Percentiles rank a stretch among this genome's conserved stretches.
phyloP scores from a whole-genome alignment of 1,140 invertebrate genomes.

The Drepana arcuata region DNA sequence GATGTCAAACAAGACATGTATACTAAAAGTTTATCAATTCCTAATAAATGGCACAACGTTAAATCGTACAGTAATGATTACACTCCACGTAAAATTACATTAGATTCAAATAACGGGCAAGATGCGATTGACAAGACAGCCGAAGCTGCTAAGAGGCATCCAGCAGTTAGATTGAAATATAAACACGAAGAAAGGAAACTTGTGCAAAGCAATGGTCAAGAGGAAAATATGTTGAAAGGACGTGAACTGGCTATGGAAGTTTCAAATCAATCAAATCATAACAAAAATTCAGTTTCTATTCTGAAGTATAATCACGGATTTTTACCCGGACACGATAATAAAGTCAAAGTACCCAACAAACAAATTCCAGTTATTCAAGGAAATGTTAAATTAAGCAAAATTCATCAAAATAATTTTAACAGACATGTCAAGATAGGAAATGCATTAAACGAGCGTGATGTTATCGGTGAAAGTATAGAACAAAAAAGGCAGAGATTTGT shows the following conservation, averaged over 20 bases:
- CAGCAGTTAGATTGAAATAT: constrained; percentile 36
- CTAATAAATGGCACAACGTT: constrained; percentile 53
- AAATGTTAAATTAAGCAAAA: constrained; percentile 6
- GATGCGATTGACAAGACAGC: constrained; percentile 22
- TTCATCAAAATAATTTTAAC: constrained; percentile 25
- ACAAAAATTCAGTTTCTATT: constrained; percentile 29
- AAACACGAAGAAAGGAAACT: constrained; percentile 32
- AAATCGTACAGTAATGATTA: constrained; percentile 49
- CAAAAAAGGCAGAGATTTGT: constrained; percentile 45
- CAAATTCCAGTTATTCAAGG: constrained; percentile 4
- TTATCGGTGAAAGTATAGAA: constrained; percentile 38
- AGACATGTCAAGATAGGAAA: constrained; percentile 56
- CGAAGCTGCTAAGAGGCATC: constrained; percentile 30
- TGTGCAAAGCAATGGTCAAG: constrained; percentile 17
- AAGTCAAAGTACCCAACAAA: constrained; percentile 16
- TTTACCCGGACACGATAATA: constrained; percentile 25
- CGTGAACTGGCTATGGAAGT: constrained; percentile 30
- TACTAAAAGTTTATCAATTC: constrained; percentile 33
- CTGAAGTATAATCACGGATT: constrained; percentile 49
- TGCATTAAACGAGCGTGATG: constrained; percentile 44
- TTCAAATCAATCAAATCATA: constrained; percentile 33
- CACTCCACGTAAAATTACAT: constrained; percentile 31
- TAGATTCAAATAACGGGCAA: constrained; percentile 16
- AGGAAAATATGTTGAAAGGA: constrained; percentile 21
- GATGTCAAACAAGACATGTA: constrained; percentile 23